Conservation (phyloP, 2,113 vertebrate genomes). For the Polypterus bichir region DNA sequence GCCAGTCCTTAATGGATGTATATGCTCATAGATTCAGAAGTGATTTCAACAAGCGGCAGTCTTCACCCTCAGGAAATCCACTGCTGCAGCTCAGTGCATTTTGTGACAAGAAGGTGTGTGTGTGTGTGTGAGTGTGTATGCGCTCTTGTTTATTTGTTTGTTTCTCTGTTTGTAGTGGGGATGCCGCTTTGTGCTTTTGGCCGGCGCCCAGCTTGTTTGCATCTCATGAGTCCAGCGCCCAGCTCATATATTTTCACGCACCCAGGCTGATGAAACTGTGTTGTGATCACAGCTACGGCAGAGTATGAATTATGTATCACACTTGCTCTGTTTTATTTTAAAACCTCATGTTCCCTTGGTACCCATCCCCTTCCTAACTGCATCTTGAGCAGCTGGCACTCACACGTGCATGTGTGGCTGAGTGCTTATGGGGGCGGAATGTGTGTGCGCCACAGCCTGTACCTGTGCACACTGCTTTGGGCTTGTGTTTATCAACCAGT, state of each 20-base stretch:
- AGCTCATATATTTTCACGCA: neutral
- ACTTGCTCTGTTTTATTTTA: slow-evolving; percentile 9
- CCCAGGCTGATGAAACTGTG: slow-evolving; percentile 3
- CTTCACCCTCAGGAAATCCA: too few species aligned
- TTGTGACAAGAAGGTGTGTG: too few species aligned
- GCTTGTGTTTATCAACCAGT: slow-evolving; percentile 32
- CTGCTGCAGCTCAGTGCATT: too few species aligned
- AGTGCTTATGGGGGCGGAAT: slow-evolving; percentile 27
- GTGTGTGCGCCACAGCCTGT: slow-evolving; percentile 12
- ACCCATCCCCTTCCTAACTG: slow-evolving; percentile 26
- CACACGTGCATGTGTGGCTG: slow-evolving; percentile 21
- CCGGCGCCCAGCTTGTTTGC: neutral
- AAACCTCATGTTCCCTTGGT: slow-evolving; percentile 17
- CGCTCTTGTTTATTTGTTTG: too few species aligned
- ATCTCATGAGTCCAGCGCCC: neutral
- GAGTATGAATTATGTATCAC: slow-evolving; percentile 33
- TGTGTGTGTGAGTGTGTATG: too few species aligned
- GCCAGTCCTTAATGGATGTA: too few species aligned
- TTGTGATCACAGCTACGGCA: slow-evolving; percentile 7
- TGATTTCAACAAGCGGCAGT: too few species aligned
- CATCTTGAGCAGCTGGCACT: slow-evolving; percentile 39
- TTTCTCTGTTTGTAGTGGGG: too few species aligned
- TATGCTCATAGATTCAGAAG: too few species aligned
- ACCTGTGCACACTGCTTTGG: slow-evolving; percentile 15
- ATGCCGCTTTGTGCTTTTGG: too few species aligned